phyloP scores from a whole-genome alignment of 1,140 invertebrate species.

The Melanaphis sacchari region DNA sequence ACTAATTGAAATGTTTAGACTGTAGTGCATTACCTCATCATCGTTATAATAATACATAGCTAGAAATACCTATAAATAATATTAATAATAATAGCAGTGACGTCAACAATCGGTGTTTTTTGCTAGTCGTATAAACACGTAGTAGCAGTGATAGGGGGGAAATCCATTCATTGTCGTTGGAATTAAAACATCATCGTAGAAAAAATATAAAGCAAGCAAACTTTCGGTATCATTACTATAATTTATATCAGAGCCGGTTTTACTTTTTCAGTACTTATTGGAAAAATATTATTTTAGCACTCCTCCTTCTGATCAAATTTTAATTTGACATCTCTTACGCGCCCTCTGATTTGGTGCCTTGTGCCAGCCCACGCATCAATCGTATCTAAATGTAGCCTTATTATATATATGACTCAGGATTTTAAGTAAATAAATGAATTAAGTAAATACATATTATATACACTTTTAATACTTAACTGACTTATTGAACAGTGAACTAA shows the following conservation, averaged over 20 bases:
- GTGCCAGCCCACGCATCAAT: no score
- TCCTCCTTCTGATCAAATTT: no score
- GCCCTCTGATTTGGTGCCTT: no score
- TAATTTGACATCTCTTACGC: no score
- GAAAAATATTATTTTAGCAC: no score
- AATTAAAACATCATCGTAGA: neutral
- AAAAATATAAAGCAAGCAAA: neutral
- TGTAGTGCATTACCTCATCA: neutral
- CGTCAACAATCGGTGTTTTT: neutral
- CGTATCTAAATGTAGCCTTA: no score
- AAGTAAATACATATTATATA: neutral
- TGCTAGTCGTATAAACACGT: neutral
- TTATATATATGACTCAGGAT: neutral
- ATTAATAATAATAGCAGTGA: neutral
- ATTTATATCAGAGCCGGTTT: neutral
- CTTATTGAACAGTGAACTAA: neutral
- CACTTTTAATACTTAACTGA: neutral
- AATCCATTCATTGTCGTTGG: neutral
- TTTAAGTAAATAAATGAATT: neutral
- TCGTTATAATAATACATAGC: neutral
- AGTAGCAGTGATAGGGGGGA: no score
- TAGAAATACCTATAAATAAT: neutral
- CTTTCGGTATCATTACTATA: neutral
- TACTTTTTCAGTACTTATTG: no score
- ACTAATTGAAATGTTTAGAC: slow-evolving; percentile 22